These are phyloP conservation scores for Drosophila incognita DNA, from an alignment of 2,888 invertebrate genomes.

Conservation along the genomic window DNA sequence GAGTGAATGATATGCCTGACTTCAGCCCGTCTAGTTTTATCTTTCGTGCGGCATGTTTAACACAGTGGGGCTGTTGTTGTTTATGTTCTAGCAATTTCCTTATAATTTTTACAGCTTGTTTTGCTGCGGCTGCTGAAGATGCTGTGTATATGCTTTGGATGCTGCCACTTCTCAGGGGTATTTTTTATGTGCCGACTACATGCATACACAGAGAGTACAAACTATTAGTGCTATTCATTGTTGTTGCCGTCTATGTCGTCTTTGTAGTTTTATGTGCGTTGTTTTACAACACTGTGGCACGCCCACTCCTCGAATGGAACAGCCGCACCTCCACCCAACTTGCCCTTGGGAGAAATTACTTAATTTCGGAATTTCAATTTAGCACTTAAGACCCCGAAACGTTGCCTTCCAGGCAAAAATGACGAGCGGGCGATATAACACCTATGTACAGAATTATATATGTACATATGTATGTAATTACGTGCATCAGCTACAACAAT, in stretches of 20 bases:
- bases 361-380: slow-evolving; percentile 82
- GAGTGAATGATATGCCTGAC: slow-evolving; percentile 58
- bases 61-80: slow-evolving; percentile 45
- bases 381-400: slow-evolving; percentile 70
- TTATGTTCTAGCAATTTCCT: slow-evolving; percentile 65
- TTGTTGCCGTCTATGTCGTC: slow-evolving; percentile 49
- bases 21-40: slow-evolving; percentile 39
- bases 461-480: slow-evolving; percentile 10
- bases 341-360: slow-evolving; percentile 78
- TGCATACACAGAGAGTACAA: slow-evolving; percentile 31
- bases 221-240: slow-evolving; percentile 72
- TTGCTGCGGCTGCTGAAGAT: slow-evolving; percentile 49
- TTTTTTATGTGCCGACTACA: slow-evolving; percentile 53
- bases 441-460: slow-evolving; percentile 4
- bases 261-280: slow-evolving; percentile 67
- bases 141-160: slow-evolving; percentile 19
- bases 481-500: slow-evolving; percentile 31
- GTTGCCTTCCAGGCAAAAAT: slow-evolving; percentile 34
- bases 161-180: slow-evolving; percentile 27
- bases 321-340: slow-evolving; percentile 30
- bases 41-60: slow-evolving; percentile 39
- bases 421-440: slow-evolving; percentile 11
- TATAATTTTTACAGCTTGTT: slow-evolving; percentile 78
- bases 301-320: slow-evolving; percentile 33
- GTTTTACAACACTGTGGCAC: slow-evolving; percentile 63